Evolutionary conservation across 2,888 invertebrate species (phyloP).

Genomic region (Smittia sp.): DNA sequence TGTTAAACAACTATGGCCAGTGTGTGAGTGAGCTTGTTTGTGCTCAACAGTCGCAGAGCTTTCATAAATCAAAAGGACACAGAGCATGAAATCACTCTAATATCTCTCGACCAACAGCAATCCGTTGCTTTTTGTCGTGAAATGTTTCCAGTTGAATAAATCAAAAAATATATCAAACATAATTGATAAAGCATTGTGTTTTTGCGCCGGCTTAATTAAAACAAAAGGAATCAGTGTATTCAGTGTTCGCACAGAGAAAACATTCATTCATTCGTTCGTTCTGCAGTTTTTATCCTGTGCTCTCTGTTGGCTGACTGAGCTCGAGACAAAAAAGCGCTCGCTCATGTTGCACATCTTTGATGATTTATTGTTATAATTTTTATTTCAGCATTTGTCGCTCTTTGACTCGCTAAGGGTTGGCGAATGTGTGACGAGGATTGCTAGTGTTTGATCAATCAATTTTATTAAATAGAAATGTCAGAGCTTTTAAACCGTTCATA

Average conservation of each 20-base stretch:
- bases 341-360: no score
- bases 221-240: slow-evolving; percentile 13
- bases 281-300: background rate
- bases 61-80: slow-evolving; percentile 39
- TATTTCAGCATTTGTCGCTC: no score
- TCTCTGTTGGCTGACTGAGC: background rate
- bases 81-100: slow-evolving; percentile 32
- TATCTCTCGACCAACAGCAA: slow-evolving; percentile 23
- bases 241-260: slow-evolving; percentile 7
- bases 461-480: no score
- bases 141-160: slow-evolving; percentile 31
- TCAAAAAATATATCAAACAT: slow-evolving; percentile 36
- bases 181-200: slow-evolving; percentile 23
- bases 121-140: background rate
- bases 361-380: slow-evolving; percentile 13
- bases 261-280: background rate
- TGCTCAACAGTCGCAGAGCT: background rate
- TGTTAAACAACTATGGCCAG: background rate
- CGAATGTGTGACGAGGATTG: no score
- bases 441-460: no score
- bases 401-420: no score
- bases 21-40: background rate
- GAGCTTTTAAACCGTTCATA: no score
- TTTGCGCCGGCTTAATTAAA: slow-evolving; percentile 20
- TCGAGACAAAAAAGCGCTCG: background rate